Percentiles rank a stretch among this genome's conserved stretches.
phyloP scores from a whole-genome alignment of 2,113 vertebrate species.

The Myiozetetes cayanensis region DNA sequence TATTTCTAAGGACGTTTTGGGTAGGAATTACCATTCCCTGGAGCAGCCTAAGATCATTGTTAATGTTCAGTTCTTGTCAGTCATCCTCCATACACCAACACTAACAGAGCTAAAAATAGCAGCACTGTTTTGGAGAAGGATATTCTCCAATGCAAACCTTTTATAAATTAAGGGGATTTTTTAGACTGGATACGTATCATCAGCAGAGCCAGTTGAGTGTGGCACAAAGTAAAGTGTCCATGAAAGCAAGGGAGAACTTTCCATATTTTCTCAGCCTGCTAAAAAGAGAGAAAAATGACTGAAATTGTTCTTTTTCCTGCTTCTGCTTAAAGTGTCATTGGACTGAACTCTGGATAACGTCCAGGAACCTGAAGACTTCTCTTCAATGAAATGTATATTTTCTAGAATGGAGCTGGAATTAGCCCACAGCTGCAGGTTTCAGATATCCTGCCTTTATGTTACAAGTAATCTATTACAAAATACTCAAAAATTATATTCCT shows the following conservation, averaged over 20 bases:
- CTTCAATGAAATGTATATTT: background rate
- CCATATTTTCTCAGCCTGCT: background rate
- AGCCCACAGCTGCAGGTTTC: background rate
- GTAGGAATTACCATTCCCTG: background rate
- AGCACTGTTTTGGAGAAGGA: background rate
- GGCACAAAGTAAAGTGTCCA: background rate
- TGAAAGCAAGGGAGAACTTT: background rate
- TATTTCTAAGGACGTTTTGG: background rate
- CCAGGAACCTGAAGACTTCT: background rate
- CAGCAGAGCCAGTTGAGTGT: background rate
- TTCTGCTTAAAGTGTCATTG: background rate
- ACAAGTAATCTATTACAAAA: background rate
- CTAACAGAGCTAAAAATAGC: slow-evolving; percentile 17
- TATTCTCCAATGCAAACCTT: background rate
- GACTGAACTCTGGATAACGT: background rate
- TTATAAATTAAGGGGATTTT: background rate
- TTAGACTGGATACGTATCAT: background rate
- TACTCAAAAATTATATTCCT: background rate
- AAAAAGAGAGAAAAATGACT: background rate
- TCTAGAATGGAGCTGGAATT: background rate
- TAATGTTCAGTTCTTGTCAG: background rate
- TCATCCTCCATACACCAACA: background rate
- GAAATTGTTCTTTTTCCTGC: background rate
- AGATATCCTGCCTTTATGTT: background rate
- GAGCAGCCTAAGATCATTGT: background rate